Base-by-base conservation (phyloP, 2,888 invertebrate species). In the Melitaea athalia region DNA sequence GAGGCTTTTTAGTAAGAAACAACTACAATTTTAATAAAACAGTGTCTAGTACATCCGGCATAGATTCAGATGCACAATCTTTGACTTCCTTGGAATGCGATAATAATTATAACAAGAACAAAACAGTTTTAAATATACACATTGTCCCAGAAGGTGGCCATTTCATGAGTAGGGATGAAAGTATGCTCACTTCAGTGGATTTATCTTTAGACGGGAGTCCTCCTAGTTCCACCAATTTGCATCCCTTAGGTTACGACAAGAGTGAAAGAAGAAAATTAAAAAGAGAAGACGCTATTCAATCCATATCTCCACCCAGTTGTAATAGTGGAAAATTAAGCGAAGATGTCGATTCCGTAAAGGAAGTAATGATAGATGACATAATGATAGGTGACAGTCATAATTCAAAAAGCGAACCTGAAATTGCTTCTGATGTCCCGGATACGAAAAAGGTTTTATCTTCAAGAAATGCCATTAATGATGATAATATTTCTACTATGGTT, bases 1-100 rank as follows among this genome's bases (percentile, higher is more conserved):
- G 95, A 70, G 95, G 95, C 3, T 95, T 94, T 80, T 91, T 95
- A 78, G 94, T 94, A 49, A 88, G 95, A 68, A 94, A 93, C 80
- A 89, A 88, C 77, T 76, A 89, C n/a, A 85, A 88, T 75, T 83
- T 85, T 50, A 87, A 87, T 70, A 92, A 89, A 85, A 88, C 89
- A 0, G 73, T 77, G n/a, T 89, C 91, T 47, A 84, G 81, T 33
- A 85, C 82, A 76, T 91, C 92, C 17, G 76, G 87, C 67, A 79
- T 85, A 17, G 89, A 88, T 78, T 91, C 91, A 7, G 83, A 88
- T 65, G 86, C 77, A 53, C 82, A 81, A 45, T 85, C 86, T 6
- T 77, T 79, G 11, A 75, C 80, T 10, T 88, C 89, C 0, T 72
- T 87, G 11, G 92, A 92, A 73, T 80, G 78, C 63, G 90, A 88